These are phyloP conservation scores for Diadegma fenestrale DNA, from an alignment of 2,888 invertebrate species.

Conservation along the genomic window DNA sequence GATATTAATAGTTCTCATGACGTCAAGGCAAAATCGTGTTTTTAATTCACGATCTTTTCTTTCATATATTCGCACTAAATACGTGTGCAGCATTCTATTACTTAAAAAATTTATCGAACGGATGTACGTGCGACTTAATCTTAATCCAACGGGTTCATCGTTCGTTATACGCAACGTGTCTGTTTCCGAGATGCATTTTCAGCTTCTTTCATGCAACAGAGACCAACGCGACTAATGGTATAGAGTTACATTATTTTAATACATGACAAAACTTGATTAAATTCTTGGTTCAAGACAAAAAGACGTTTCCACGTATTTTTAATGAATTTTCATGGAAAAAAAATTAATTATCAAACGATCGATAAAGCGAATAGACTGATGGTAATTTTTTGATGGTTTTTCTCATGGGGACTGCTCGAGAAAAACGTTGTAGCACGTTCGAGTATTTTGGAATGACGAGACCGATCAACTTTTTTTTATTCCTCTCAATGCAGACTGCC, in stretches of 20 bases:
- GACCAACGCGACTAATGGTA: slow-evolving; percentile 19
- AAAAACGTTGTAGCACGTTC: not conserved
- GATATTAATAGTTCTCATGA: not conserved
- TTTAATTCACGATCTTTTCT: not conserved
- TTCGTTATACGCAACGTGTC: slow-evolving; percentile 29
- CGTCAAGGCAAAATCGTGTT: slow-evolving; percentile 11
- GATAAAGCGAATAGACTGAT: not conserved
- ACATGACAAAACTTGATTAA: not conserved
- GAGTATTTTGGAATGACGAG: not conserved
- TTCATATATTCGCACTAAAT: slow-evolving; percentile 7
- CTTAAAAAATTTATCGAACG: slow-evolving; percentile 34
- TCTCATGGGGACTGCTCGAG: not conserved
- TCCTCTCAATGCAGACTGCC: slow-evolving; percentile 9
- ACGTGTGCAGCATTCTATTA: not conserved
- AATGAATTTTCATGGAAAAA: not conserved
- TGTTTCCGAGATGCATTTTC: slow-evolving; percentile 34
- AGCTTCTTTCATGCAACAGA: not conserved
- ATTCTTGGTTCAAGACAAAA: not conserved
- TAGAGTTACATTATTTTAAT: slow-evolving; percentile 8
- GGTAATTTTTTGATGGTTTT: not conserved
- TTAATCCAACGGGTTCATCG: slow-evolving; percentile 51
- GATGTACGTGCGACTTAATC: slow-evolving; percentile 52
- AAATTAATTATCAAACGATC: not conserved
- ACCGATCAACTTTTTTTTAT: not conserved
- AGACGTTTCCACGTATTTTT: not conserved